phyloP scores from a whole-genome alignment of 1,140 invertebrate genomes.

The Drosophila athabasca region DNA sequence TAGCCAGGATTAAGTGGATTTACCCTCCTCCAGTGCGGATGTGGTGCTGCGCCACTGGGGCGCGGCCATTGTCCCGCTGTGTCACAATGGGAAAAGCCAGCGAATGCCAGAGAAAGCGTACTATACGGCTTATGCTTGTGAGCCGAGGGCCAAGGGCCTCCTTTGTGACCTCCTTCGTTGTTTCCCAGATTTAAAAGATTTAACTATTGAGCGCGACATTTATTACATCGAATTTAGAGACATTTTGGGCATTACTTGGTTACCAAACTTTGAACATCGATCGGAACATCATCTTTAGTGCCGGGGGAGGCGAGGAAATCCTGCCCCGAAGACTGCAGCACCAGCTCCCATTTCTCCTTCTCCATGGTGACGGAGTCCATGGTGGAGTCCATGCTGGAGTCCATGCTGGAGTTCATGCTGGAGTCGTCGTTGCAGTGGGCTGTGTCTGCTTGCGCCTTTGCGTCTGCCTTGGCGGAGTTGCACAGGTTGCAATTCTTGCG shows the following conservation, averaged over 20 bases:
- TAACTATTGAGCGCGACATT: not conserved
- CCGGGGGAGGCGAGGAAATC: not conserved
- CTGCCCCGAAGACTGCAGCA: not conserved
- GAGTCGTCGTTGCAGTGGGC: slow-evolving; percentile 32
- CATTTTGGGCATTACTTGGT: not conserved
- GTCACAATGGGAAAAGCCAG: slow-evolving; percentile 5
- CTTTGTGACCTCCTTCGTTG: too few species aligned
- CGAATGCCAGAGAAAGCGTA: too few species aligned
- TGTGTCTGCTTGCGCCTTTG: slow-evolving; percentile 32
- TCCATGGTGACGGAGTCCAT: too few species aligned
- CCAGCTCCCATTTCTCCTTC: slow-evolving; percentile 13
- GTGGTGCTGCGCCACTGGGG: not conserved
- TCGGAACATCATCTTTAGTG: not conserved
- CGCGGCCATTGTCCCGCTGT: slow-evolving; percentile 40
- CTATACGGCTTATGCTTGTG: too few species aligned
- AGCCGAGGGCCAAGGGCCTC: too few species aligned
- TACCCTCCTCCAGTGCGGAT: slow-evolving; percentile 16
- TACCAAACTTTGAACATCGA: not conserved
- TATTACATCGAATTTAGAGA: slow-evolving; percentile 1
- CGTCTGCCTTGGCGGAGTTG: slow-evolving; percentile 29
- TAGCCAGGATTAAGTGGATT: slow-evolving; percentile 65
- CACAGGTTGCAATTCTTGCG: slow-evolving; percentile 65
- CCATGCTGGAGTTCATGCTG: too few species aligned
- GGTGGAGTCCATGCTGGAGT: too few species aligned
- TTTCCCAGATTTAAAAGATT: too few species aligned